Conservation (phyloP, 2,888 invertebrate species). For the Polydrusus pterygomalis region DNA sequence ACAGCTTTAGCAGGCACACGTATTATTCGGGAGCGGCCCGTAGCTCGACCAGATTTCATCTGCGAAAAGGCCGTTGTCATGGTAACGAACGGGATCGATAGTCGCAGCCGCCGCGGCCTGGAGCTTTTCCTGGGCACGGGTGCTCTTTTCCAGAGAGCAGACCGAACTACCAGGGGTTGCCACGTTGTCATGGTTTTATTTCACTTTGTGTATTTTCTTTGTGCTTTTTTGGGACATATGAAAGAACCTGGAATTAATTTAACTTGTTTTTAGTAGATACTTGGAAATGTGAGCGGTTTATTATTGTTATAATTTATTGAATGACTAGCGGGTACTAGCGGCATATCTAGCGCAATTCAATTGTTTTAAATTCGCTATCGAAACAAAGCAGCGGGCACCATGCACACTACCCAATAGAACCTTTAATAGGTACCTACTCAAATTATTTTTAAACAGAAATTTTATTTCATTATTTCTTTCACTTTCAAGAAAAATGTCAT, state of each 20-base stretch:
- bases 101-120: constrained; percentile 58
- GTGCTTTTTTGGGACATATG: constrained; percentile 13
- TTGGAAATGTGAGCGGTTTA: neutral
- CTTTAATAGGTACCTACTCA: no score
- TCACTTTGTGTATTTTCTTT: constrained; percentile 25
- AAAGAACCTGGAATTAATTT: constrained; percentile 6
- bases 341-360: no score
- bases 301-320: no score
- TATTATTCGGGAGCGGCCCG: constrained; percentile 52
- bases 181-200: constrained; percentile 42
- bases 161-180: constrained; percentile 33
- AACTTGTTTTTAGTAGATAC: neutral
- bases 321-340: no score
- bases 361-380: no score
- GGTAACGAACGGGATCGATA: constrained; percentile 65
- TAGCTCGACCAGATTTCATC: constrained; percentile 54
- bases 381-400: no score
- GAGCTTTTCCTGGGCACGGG: constrained; percentile 45
- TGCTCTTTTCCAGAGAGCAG: constrained; percentile 40
- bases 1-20: constrained; percentile 36
- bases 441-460: no score
- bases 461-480: no score
- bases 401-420: no score
- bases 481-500: no score
- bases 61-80: constrained; percentile 59